Evolutionary conservation across 2,113 vertebrate species (phyloP), one percentile per base, ranked within the genome.

Genomic region (Chamaea fasciata): DNA sequence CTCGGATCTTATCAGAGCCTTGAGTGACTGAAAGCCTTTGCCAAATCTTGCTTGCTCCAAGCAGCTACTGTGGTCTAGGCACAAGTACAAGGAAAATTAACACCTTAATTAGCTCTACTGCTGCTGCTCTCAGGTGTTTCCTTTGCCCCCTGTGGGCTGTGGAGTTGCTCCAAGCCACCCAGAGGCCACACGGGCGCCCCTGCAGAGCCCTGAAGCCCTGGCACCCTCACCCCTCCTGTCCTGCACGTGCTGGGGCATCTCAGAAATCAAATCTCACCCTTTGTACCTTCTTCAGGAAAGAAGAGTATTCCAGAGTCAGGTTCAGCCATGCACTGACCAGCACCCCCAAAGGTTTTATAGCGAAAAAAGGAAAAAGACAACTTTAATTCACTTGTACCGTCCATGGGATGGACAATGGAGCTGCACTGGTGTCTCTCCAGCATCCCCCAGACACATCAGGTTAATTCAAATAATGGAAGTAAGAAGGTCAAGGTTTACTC

Each of bases 171-270:
- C 33, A n/a, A 59, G 30, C 14, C 85, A 27, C 27, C 8, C 39
- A 26, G 55, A 17, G 50, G 17, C 22, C 30, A 35, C 52, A 2
- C 0, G n/a, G 22, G 10, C 42, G 21, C 21, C 31, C 21, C 15
- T 11, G 28, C 18, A 30, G 18, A 18, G 33, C 18, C 8, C 47
- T 39, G 11, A 15, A 80, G 55, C 63, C 41, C 55, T 65, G 39
- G 50, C n/a, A 60, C 5, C 27, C 68, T 73, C 46, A 35, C 9
- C 26, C 7, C 20, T 57, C 39, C 47, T 24, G 30, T 13, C 63
- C 52, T 37, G 5, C 50, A 3, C 1, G 0, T 8, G 6, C 9
- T 24, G 35, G 17, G 44, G 2, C 56, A 64, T 1, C n/a, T 57
- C 10, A 46, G 76, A 68, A 53, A 47, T 22, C 33, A 44, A 11